These are phyloP conservation scores for Meliscaeva auricollis DNA, from an alignment of 2,888 invertebrate genomes.

Conservation along the genomic window DNA sequence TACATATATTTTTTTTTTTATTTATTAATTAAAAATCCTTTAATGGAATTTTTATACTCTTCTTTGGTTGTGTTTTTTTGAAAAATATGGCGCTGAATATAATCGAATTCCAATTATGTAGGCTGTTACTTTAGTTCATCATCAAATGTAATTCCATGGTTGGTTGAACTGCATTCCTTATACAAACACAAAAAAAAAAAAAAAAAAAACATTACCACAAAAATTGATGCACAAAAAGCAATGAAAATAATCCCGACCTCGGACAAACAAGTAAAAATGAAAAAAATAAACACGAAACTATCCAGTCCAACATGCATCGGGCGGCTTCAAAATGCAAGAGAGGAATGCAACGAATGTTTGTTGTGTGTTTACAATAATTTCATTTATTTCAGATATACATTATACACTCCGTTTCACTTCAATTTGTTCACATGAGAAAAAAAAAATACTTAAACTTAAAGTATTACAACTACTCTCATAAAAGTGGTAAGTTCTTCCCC, in stretches of 20 bases:
- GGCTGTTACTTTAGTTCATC: slow-evolving; percentile 28
- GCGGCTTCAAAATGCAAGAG: slow-evolving; percentile 23
- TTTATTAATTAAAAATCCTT: slow-evolving; percentile 55
- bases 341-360: slow-evolving; percentile 45
- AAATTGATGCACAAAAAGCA: slow-evolving; percentile 26
- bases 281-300: not conserved
- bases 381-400: slow-evolving; percentile 9
- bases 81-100: slow-evolving; percentile 16
- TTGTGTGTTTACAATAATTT: slow-evolving; percentile 57
- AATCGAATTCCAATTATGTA: slow-evolving; percentile 67
- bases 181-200: not conserved
- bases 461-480: too few relatives aligned
- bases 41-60: slow-evolving; percentile 34
- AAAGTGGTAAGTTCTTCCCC: too few relatives aligned
- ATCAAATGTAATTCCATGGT: slow-evolving; percentile 42
- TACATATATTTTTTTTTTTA: slow-evolving; percentile 27
- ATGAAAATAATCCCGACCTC: slow-evolving; percentile 63
- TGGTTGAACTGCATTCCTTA: slow-evolving; percentile 51
- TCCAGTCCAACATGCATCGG: not conserved
- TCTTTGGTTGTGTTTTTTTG: not conserved
- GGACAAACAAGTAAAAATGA: slow-evolving; percentile 51
- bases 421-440: not conserved
- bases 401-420: slow-evolving; percentile 7
- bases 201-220: slow-evolving; percentile 15
- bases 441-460: too few relatives aligned